Evolutionary conservation across 1,140 invertebrate species (phyloP).

Genomic region (Globodera rostochiensis): DNA sequence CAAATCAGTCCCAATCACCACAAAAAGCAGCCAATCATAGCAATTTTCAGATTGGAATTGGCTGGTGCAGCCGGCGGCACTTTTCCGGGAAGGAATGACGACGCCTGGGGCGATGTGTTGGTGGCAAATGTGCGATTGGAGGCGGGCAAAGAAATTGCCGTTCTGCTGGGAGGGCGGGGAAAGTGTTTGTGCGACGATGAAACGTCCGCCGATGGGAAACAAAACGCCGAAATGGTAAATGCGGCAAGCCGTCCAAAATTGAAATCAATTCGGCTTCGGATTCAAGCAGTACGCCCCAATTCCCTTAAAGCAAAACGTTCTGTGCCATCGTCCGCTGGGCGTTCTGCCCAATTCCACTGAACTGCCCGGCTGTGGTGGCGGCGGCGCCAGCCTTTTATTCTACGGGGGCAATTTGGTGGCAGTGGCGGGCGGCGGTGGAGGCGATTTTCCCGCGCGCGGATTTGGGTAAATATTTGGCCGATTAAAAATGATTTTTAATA

Average conservation of each 20-base stretch:
- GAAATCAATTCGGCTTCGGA: too few species aligned
- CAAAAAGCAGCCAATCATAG: not conserved
- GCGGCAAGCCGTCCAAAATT: too few species aligned
- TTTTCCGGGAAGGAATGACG: conserved; percentile 10
- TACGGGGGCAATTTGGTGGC: conserved; percentile 17
- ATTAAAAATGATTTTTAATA: not conserved
- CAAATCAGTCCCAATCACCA: not conserved
- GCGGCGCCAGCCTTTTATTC: conserved; percentile 42
- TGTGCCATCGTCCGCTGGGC: not conserved
- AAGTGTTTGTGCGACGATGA: conserved; percentile 34
- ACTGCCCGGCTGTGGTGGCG: conserved; percentile 41
- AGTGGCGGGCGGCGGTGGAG: conserved; percentile 48
- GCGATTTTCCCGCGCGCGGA: conserved; percentile 13
- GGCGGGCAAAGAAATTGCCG: conserved; percentile 35
- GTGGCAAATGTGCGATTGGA: conserved; percentile 36
- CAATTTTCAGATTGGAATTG: conserved; percentile 40
- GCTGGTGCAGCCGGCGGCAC: conserved; percentile 46
- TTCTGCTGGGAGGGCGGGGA: conserved; percentile 39
- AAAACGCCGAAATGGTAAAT: not conserved
- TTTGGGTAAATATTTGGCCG: not conserved
- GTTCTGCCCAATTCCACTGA: not conserved
- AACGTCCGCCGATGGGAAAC: conserved; percentile 2
- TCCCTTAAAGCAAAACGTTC: not conserved
- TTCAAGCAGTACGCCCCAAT: not conserved
- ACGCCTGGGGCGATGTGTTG: conserved; percentile 30